A percentile compares a stretch with the other conserved stretches of the same genome.
phyloP scores from a whole-genome alignment of 1,140 invertebrate genomes.

The Pissodes strobi region DNA sequence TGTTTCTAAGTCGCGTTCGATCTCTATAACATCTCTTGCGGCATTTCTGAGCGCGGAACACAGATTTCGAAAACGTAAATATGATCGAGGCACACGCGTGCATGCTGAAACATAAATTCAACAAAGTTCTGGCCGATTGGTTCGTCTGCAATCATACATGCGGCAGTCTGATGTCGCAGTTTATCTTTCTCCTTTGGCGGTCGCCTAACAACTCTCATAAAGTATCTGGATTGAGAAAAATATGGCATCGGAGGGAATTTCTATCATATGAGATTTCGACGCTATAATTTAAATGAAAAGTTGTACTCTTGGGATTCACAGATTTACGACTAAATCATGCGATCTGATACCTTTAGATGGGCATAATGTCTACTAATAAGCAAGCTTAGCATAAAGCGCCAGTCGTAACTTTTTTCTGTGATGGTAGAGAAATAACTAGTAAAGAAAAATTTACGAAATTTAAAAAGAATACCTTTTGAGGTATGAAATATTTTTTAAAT shows the following conservation, averaged over 20 bases:
- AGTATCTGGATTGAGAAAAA: slow-evolving; percentile 19
- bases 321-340: too few relatives aligned
- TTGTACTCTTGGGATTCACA: slow-evolving; percentile 6
- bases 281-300: slow-evolving; percentile 11
- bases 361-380: too few relatives aligned
- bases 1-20: too few relatives aligned
- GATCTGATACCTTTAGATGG: too few relatives aligned
- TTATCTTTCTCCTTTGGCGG: slow-evolving; percentile 46
- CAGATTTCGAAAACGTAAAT: slow-evolving; percentile 30
- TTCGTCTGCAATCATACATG: slow-evolving; percentile 38
- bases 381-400: too few relatives aligned
- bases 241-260: slow-evolving; percentile 20
- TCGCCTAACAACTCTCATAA: slow-evolving; percentile 43
- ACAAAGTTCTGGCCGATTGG: slow-evolving; percentile 28
- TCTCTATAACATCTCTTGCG: slow-evolving; percentile 8
- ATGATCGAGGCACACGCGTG: slow-evolving; percentile 25
- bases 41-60: slow-evolving; percentile 27
- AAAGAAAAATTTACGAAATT: too few relatives aligned
- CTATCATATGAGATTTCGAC: slow-evolving; percentile 4
- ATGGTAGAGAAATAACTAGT: too few relatives aligned
- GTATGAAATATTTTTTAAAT: too few relatives aligned
- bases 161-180: slow-evolving; percentile 35
- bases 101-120: slow-evolving; percentile 27
- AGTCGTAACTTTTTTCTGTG: too few relatives aligned
- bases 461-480: too few relatives aligned